Percentiles rank a stretch among this genome's conserved stretches.
phyloP scores from a whole-genome alignment of 2,888 invertebrate species.

The Spialia ferax region DNA sequence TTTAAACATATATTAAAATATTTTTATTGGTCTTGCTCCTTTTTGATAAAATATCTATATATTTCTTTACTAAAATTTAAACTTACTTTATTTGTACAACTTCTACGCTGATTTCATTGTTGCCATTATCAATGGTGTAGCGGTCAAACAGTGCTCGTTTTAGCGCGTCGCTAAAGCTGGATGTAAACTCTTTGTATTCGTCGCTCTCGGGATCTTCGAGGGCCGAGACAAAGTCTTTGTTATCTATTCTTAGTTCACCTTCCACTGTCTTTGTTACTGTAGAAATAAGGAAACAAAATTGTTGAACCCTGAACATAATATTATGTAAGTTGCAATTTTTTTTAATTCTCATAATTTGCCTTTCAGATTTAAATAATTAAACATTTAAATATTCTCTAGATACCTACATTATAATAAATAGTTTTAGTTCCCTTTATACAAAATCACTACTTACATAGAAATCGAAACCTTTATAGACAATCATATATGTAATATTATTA shows the following conservation, averaged over 20 bases:
- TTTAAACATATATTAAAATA: neutral
- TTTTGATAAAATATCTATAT: neutral
- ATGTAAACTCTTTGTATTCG: conserved; percentile 87
- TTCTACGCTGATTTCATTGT: conserved; percentile 86
- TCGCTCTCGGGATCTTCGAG: conserved; percentile 87
- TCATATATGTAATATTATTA: too few relatives aligned
- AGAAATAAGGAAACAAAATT: conserved; percentile 45
- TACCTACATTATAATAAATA: too few relatives aligned
- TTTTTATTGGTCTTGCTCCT: neutral
- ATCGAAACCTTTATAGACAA: too few relatives aligned
- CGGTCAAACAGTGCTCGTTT: conserved; percentile 86
- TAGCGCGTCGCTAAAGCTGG: conserved; percentile 86
- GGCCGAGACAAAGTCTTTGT: conserved; percentile 87
- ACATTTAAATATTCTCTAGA: too few relatives aligned
- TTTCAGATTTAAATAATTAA: too few relatives aligned
- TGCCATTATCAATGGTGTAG: conserved; percentile 79
- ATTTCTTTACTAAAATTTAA: conserved; percentile 11
- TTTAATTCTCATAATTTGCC: too few relatives aligned
- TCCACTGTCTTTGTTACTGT: conserved; percentile 90
- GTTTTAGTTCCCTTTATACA: too few relatives aligned
- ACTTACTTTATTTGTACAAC: conserved; percentile 88
- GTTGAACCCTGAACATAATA: too few relatives aligned
- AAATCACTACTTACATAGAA: too few relatives aligned
- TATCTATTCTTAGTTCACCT: conserved; percentile 89
- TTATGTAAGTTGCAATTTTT: too few relatives aligned